Evolutionary conservation across 2,888 invertebrate species (phyloP).

Genomic region (Archips crataeganus): DNA sequence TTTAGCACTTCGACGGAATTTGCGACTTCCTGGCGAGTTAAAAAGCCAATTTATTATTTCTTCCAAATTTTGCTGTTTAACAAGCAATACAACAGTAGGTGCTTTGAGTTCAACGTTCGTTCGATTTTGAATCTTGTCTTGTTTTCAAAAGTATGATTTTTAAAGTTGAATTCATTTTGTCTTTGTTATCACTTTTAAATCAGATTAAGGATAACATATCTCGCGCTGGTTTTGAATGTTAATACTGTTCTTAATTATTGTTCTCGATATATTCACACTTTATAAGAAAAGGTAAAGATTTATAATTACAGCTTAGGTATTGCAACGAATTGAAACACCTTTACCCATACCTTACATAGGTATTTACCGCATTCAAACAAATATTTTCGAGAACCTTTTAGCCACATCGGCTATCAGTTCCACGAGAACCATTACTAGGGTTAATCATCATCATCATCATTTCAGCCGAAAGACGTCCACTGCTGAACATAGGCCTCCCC

Average conservation of each 20-base stretch:
- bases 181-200: background rate
- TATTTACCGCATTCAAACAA: too few relatives aligned
- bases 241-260: constrained; percentile 4
- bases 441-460: too few relatives aligned
- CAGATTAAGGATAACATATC: background rate
- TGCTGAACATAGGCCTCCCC: too few relatives aligned
- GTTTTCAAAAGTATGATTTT: background rate
- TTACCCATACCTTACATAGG: too few relatives aligned
- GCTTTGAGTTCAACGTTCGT: background rate
- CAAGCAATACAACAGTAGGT: background rate
- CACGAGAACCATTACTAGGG: too few relatives aligned
- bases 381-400: too few relatives aligned
- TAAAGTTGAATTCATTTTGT: background rate
- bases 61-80: background rate
- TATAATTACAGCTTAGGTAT: too few relatives aligned
- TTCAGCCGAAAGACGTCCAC: too few relatives aligned
- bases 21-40: constrained; percentile 22
- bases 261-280: background rate
- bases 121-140: background rate
- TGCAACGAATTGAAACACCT: too few relatives aligned
- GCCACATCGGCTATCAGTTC: too few relatives aligned
- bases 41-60: background rate
- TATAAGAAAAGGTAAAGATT: background rate
- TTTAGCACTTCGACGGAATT: constrained; percentile 28
- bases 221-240: background rate